phyloP scores from a whole-genome alignment of 2,113 vertebrate genomes.

The Muntiacus muntjak region DNA sequence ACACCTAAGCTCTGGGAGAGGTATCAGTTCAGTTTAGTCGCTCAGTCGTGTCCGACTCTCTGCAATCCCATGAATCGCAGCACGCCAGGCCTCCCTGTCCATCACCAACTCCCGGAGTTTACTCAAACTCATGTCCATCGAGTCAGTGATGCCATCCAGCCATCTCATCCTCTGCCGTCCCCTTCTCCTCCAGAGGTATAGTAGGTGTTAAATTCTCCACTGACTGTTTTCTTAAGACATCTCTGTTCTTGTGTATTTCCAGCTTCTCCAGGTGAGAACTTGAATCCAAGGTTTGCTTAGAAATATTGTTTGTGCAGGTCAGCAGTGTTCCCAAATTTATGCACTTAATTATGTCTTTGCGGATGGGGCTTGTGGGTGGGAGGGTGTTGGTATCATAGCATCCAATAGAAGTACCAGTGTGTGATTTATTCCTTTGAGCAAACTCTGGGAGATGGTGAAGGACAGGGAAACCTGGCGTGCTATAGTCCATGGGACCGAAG shows the following conservation, averaged over 20 bases:
- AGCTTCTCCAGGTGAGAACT: too few relatives aligned
- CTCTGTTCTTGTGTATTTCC: neutral
- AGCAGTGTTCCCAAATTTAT: fast-evolving
- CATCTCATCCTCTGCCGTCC: too few relatives aligned
- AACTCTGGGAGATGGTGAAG: neutral
- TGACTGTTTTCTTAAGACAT: neutral
- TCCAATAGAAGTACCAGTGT: neutral
- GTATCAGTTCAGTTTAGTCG: too few relatives aligned
- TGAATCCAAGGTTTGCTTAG: neutral
- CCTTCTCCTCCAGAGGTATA: too few relatives aligned
- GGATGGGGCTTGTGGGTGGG: neutral
- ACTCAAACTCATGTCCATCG: too few relatives aligned
- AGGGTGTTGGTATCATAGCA: neutral
- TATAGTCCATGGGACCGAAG: neutral
- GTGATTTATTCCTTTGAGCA: neutral
- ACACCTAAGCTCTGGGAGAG: neutral
- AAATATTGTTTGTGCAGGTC: neutral
- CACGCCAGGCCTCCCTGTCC: too few relatives aligned
- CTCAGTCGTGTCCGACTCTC: too few relatives aligned
- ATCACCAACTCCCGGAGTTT: too few relatives aligned
- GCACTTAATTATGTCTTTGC: neutral
- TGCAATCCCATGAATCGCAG: too few relatives aligned
- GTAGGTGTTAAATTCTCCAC: neutral
- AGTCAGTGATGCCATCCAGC: too few relatives aligned
- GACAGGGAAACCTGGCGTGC: neutral